Conservation (phyloP, 2,113 vertebrate species). For the Gallinago media region DNA sequence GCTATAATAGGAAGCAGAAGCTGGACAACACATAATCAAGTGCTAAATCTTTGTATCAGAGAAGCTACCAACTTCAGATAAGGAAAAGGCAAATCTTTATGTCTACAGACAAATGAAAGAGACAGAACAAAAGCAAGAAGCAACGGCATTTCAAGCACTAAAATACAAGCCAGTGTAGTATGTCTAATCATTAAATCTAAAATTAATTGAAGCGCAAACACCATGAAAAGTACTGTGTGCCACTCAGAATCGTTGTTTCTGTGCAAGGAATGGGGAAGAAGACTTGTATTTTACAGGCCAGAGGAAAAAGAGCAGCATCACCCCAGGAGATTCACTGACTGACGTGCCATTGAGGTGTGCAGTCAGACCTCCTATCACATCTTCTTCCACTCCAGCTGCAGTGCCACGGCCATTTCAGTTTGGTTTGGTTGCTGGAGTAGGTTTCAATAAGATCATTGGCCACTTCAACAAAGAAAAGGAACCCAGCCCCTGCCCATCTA, state of each 20-base stretch:
- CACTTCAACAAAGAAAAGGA: not conserved
- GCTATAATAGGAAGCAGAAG: not conserved
- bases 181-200: not conserved
- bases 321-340: not conserved
- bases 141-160: not conserved
- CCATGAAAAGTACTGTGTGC: not conserved
- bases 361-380: not conserved
- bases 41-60: not conserved
- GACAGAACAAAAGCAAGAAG: not conserved
- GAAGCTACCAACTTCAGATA: not conserved
- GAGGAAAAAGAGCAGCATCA: not conserved
- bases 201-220: not conserved
- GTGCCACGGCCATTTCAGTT: not conserved
- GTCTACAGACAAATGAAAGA: not conserved
- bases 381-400: not conserved
- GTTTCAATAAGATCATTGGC: not conserved
- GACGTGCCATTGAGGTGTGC: not conserved
- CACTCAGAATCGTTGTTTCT: not conserved
- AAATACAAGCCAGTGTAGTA: not conserved
- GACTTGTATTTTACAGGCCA: not conserved
- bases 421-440: not conserved
- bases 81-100: not conserved
- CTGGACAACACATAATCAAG: not conserved
- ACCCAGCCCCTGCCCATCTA: not conserved
- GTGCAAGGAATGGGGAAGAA: not conserved